These are phyloP conservation scores for Micrastur ruficollis DNA, from an alignment of 2,797 vertebrate species.

Conservation along the genomic window DNA sequence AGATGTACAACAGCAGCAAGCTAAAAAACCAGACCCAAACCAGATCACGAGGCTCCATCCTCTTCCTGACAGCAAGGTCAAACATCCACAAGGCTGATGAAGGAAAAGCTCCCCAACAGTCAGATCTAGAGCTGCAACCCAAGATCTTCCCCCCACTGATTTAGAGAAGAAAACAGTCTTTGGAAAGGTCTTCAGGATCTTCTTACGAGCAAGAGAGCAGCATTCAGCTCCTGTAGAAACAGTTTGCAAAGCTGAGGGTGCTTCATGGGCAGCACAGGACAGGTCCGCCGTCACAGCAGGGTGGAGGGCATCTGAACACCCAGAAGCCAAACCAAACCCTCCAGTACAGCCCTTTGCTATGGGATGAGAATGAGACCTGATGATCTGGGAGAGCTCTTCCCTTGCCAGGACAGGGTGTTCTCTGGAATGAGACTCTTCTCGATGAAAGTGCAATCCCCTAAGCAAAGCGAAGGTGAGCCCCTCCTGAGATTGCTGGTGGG, in stretches of 20 bases:
- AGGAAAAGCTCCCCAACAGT: neutral
- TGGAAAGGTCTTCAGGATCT: neutral
- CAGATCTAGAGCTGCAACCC: neutral
- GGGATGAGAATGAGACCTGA: neutral
- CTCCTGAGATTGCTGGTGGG: neutral
- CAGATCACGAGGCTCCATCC: neutral
- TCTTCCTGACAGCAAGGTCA: neutral
- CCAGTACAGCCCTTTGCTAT: neutral
- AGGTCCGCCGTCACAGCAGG: rapidly evolving
- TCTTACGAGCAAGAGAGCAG: neutral
- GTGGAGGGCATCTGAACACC: neutral
- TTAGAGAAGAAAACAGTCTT: neutral
- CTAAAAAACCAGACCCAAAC: neutral
- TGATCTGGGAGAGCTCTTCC: neutral
- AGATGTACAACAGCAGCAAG: neutral
- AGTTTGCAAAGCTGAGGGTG: neutral
- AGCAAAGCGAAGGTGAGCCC: neutral
- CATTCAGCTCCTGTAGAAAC: neutral
- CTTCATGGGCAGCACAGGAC: rapidly evolving
- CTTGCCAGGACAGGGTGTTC: neutral
- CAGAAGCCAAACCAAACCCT: neutral
- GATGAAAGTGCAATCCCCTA: rapidly evolving
- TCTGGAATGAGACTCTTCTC: neutral
- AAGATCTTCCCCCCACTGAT: neutral
- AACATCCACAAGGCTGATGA: neutral